Evolutionary conservation across 1,140 invertebrate species (phyloP), one percentile per base, ranked within the genome.

Genomic region (Penaeus chinensis): DNA sequence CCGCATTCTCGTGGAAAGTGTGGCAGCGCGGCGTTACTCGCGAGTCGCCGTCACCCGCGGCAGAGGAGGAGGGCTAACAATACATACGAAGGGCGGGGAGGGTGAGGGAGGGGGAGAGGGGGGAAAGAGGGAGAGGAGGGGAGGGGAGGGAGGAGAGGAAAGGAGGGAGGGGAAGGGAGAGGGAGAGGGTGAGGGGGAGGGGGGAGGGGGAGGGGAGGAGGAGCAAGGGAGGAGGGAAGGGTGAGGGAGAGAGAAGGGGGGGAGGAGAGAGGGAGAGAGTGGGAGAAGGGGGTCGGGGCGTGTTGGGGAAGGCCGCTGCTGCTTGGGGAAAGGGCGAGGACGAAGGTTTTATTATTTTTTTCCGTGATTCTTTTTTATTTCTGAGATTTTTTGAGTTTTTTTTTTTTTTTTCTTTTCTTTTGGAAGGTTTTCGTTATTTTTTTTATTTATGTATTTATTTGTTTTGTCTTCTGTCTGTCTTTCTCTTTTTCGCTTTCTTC

Each of bases 401-500:
- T 32, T 32, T 32, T 76, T 32, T 18, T 32, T 27, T 16, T 16
- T 76, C 71, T 32, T 76, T 16, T 27, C 27, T 32, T 32, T 32
- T 32, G 32, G 32, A 32, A 32, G 32, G 32, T 32, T 32, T 32
- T 32, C 32, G 2, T 32, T 32, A 32, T 32, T 32, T 32, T 32
- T 32, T 32, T 32, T 18, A 32, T 27, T 27, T 16, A 27, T 76
- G 71, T 18, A 16, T 32, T 76, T 22, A 18, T 76, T 18, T 32
- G 4, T 20, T 8, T 18, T 16, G 32, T 42, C 76, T 32, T 32
- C 22, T 32, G 32, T 78, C 76, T 78, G 32, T 78, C 76, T 78
- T 42, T 78, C 76, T 78, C 76, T 78, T 27, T 78, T 47, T 78
- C 76, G 37, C 13, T 78, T 47, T 78, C 32, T 78, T 20, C 47